Conservation (phyloP, 2,888 invertebrate species). For the Diaperis boleti region DNA sequence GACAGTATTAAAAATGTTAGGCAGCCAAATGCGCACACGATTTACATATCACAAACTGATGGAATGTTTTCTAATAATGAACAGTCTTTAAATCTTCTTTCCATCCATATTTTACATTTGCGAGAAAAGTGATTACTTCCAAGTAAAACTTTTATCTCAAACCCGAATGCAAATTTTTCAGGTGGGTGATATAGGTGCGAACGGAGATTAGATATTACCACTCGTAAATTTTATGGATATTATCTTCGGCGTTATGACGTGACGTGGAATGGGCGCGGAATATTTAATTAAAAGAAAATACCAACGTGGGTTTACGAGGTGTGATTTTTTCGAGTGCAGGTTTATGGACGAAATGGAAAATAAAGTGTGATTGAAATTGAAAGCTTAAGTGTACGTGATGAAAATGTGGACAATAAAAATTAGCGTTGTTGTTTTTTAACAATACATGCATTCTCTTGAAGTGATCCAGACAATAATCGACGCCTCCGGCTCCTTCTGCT, state of each 20-base stretch:
- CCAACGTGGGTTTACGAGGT: not conserved
- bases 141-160: too few relatives aligned
- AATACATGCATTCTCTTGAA: too few relatives aligned
- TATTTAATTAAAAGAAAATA: constrained; percentile 17
- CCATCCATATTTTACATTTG: too few relatives aligned
- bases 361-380: constrained; percentile 8
- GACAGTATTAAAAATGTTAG: too few relatives aligned
- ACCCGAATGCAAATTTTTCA: constrained; percentile 21
- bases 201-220: constrained; percentile 11
- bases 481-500: constrained; percentile 9
- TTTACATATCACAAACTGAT: too few relatives aligned
- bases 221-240: constrained; percentile 10
- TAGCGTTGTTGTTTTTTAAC: too few relatives aligned
- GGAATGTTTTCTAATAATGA: too few relatives aligned
- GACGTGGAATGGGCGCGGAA: constrained; percentile 2
- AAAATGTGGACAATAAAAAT: too few relatives aligned
- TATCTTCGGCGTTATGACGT: constrained; percentile 11
- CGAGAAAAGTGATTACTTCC: too few relatives aligned
- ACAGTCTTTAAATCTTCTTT: too few relatives aligned
- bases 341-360: constrained; percentile 6
- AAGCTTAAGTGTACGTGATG: not conserved
- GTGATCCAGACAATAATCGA: constrained; percentile 20
- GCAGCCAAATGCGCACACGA: too few relatives aligned
- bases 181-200: constrained; percentile 1
- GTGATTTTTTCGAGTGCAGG: constrained; percentile 8